Evolutionary conservation across 2,888 invertebrate species (phyloP).

Genomic region (Norana najaformis): DNA sequence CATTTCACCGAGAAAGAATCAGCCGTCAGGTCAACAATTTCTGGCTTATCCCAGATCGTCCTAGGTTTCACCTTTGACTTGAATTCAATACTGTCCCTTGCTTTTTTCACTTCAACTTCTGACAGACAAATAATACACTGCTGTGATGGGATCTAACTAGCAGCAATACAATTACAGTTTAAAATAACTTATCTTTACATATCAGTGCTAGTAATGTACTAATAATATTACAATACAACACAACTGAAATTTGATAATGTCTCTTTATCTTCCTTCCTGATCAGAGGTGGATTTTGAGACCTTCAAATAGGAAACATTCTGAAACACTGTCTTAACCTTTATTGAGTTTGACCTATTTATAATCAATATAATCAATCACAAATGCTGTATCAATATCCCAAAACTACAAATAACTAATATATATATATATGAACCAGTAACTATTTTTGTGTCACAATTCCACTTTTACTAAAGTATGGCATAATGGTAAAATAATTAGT

Average conservation of each 20-base stretch:
- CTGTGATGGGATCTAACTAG: neutral
- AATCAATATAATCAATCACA: neutral
- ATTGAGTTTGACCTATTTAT: neutral
- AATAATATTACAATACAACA: neutral
- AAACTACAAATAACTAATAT: neutral
- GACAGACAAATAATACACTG: conserved; percentile 19
- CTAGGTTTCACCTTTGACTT: conserved; percentile 46
- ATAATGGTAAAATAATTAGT: neutral
- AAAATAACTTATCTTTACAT: neutral
- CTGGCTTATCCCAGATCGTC: conserved; percentile 75
- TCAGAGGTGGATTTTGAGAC: neutral
- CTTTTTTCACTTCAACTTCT: conserved; percentile 38
- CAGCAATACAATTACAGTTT: neutral
- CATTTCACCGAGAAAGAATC: conserved; percentile 85
- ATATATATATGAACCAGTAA: neutral
- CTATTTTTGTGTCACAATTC: neutral
- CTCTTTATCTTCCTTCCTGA: neutral
- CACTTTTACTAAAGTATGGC: neutral
- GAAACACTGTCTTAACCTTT: neutral
- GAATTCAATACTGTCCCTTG: conserved; percentile 31
- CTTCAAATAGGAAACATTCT: neutral
- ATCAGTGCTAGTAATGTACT: too few species aligned
- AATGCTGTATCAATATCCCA: neutral
- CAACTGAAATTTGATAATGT: neutral
- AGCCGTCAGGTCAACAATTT: conserved; percentile 89